phyloP scores from a whole-genome alignment of 1,140 invertebrate species.

The Procambarus virginalis region DNA sequence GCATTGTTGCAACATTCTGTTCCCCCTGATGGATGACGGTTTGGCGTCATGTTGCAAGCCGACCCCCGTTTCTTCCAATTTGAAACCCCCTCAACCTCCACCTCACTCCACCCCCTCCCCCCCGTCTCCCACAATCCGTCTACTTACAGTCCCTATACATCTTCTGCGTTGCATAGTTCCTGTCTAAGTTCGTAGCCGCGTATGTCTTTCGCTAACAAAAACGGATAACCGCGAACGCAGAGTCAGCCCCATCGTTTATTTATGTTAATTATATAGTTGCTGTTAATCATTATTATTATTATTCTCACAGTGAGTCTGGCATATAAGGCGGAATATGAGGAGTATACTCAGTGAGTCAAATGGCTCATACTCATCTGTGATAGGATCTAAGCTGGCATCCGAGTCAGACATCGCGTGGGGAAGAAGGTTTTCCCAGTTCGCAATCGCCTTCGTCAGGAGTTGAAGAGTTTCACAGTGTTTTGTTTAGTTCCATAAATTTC shows the following conservation, averaged over 20 bases:
- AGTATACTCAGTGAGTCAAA: not conserved
- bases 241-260: too few species aligned
- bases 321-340: not conserved
- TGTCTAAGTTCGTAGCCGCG: too few species aligned
- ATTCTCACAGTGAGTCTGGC: not conserved
- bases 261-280: too few species aligned
- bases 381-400: not conserved
- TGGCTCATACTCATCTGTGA: not conserved
- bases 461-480: not conserved
- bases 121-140: not conserved
- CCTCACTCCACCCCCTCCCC: not conserved
- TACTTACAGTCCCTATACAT: too few species aligned
- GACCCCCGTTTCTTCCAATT: constrained; percentile 2
- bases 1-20: constrained; percentile 25
- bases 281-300: not conserved
- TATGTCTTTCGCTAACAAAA: too few species aligned
- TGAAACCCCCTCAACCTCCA: not conserved
- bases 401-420: not conserved
- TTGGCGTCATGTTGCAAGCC: constrained; percentile 15
- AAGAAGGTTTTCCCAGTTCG: not conserved
- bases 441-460: not conserved
- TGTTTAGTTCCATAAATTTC: not conserved
- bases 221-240: too few species aligned
- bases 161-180: not conserved
- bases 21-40: constrained; percentile 16